Percentiles rank a stretch among this genome's conserved stretches.
These are phyloP conservation scores for Chrysina gloriosa DNA, from an alignment of 2,888 invertebrate species.

Conservation along the genomic window DNA sequence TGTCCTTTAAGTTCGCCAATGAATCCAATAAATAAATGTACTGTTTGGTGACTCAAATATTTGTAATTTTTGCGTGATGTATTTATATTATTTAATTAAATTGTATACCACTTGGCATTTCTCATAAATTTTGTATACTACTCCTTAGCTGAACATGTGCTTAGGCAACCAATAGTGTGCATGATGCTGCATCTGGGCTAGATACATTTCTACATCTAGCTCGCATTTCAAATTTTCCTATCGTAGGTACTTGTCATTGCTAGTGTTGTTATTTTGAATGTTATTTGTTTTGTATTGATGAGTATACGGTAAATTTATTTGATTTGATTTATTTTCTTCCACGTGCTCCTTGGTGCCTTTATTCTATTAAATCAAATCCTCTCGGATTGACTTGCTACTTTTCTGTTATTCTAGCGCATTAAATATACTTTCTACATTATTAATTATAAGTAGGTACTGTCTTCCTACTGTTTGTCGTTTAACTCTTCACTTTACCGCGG, in stretches of 20 bases:
- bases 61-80: background rate
- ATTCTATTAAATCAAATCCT: too few relatives aligned
- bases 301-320: too few relatives aligned
- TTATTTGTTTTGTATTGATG: too few relatives aligned
- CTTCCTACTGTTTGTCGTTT: background rate
- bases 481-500: background rate
- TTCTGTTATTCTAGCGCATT: background rate
- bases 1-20: slow-evolving; percentile 37
- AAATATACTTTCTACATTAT: background rate
- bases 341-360: too few relatives aligned
- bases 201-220: too few relatives aligned
- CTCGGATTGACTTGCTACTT: background rate
- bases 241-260: too few relatives aligned
- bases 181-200: background rate
- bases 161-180: background rate
- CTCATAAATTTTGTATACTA: background rate
- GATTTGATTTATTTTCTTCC: too few relatives aligned
- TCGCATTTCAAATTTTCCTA: too few relatives aligned
- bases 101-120: background rate
- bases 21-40: slow-evolving; percentile 41
- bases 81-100: background rate
- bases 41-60: slow-evolving; percentile 37
- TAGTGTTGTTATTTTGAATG: background rate
- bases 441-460: background rate
- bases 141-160: background rate